Evolutionary conservation across 1,140 invertebrate genomes (phyloP).

Genomic region (Nephotettix cincticeps): DNA sequence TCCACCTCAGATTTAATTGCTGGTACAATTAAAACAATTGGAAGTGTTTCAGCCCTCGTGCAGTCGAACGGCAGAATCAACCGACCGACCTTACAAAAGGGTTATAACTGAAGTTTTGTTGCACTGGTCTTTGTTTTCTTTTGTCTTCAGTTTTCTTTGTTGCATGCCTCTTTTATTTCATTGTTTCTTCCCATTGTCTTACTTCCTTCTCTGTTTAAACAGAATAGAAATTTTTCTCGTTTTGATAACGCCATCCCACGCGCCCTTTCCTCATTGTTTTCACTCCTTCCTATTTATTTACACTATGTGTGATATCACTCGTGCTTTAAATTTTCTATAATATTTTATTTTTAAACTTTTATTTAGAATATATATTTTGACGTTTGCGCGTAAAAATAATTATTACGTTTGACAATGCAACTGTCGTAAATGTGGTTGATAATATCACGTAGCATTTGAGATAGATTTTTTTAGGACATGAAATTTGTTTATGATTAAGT

Average conservation of each 20-base stretch:
- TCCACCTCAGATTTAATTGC: too few relatives aligned
- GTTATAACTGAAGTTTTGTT: constrained; percentile 5
- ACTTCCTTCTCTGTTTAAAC: constrained; percentile 34
- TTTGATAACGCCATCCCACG: constrained; percentile 36
- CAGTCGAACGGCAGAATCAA: background rate
- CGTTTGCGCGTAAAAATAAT: too few relatives aligned
- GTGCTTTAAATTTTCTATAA: too few relatives aligned
- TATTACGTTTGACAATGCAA: too few relatives aligned
- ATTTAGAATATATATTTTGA: too few relatives aligned
- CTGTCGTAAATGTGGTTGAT: too few relatives aligned
- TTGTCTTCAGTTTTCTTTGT: constrained; percentile 28
- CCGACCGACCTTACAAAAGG: background rate
- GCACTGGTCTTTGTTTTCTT: constrained; percentile 29
- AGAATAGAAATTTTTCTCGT: constrained; percentile 36
- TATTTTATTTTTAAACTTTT: too few relatives aligned
- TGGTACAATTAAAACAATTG: too few relatives aligned
- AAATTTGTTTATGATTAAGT: too few relatives aligned
- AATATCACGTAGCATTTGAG: too few relatives aligned
- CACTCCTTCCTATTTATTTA: background rate
- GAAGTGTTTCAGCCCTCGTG: too few relatives aligned
- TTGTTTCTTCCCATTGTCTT: constrained; percentile 36
- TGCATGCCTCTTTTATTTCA: constrained; percentile 36
- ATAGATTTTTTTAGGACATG: too few relatives aligned
- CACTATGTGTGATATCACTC: background rate
- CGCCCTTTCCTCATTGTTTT: constrained; percentile 30